Evolutionary conservation across 2,888 invertebrate genomes (phyloP).

Genomic region (Osedax fenrisi): DNA sequence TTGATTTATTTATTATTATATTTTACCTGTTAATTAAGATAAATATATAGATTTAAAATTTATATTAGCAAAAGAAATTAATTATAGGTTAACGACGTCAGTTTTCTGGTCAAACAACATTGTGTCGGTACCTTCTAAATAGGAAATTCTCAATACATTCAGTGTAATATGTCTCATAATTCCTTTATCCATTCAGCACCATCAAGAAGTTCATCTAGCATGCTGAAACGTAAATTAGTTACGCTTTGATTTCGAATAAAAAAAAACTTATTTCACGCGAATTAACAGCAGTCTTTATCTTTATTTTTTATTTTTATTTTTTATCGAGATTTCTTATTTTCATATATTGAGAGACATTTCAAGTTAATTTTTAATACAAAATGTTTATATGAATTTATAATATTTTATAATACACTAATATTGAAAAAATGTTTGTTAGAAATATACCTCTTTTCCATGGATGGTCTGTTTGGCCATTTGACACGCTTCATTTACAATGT

Average conservation of each 20-base stretch:
- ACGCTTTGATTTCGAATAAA: not conserved
- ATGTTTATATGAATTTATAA: too few species aligned
- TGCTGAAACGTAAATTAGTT: not conserved
- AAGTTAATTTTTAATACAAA: too few species aligned
- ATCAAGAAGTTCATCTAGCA: not conserved
- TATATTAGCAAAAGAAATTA: not conserved
- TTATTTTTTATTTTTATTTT: too few species aligned
- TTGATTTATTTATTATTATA: too few species aligned
- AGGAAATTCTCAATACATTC: not conserved
- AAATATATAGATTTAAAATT: not conserved
- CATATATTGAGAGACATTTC: too few species aligned
- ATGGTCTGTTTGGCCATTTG: constrained; percentile 77
- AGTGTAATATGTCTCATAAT: too few species aligned
- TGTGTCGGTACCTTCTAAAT: not conserved
- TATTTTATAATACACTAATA: too few species aligned
- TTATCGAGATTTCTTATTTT: too few species aligned
- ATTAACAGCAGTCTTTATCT: not conserved
- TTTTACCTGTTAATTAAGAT: constrained; percentile 13
- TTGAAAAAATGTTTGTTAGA: too few species aligned
- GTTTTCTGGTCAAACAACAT: not conserved
- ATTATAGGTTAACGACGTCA: not conserved
- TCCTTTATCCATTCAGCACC: not conserved
- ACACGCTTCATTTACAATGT: constrained; percentile 72
- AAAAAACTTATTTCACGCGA: too few species aligned
- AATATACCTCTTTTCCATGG: constrained; percentile 77